Percentiles rank a stretch among this genome's conserved stretches.
Evolutionary conservation across 2,113 vertebrate genomes (phyloP).

Genomic region (Blennius ocellaris): DNA sequence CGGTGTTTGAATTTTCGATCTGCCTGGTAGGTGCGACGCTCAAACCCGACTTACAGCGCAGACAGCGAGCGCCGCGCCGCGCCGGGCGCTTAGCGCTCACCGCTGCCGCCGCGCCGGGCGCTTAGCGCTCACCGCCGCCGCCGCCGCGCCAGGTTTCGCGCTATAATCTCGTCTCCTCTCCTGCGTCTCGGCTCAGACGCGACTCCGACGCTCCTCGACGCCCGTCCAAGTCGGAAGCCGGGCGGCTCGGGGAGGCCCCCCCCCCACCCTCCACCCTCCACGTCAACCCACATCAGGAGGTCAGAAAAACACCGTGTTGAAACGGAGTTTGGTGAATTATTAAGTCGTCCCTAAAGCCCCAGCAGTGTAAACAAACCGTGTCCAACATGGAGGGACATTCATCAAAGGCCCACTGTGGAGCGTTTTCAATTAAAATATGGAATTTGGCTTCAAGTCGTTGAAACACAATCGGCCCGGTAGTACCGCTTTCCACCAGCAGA

Average conservation of each 20-base stretch:
- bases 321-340: conserved; percentile 13
- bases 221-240: background rate
- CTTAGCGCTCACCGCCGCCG: conserved; percentile 62
- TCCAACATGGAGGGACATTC: too few species aligned
- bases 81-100: conserved; percentile 63
- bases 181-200: conserved; percentile 42
- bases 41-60: conserved; percentile 60
- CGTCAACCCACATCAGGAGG: too few species aligned
- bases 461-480: too few species aligned
- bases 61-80: conserved; percentile 58
- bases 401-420: too few species aligned
- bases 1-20: conserved; percentile 95
- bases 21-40: conserved; percentile 88
- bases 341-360: too few species aligned
- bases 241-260: conserved; percentile 3
- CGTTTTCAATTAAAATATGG: too few species aligned
- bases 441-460: too few species aligned
- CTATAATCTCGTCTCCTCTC: conserved; percentile 66
- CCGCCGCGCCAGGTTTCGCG: conserved; percentile 60
- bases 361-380: too few species aligned
- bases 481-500: too few species aligned
- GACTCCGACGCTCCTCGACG: conserved; percentile 14
- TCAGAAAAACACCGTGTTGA: background rate
- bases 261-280: too few species aligned
- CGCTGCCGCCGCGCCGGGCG: conserved; percentile 55